phyloP scores from a whole-genome alignment of 2,888 invertebrate genomes.

The Thecophora atra region DNA sequence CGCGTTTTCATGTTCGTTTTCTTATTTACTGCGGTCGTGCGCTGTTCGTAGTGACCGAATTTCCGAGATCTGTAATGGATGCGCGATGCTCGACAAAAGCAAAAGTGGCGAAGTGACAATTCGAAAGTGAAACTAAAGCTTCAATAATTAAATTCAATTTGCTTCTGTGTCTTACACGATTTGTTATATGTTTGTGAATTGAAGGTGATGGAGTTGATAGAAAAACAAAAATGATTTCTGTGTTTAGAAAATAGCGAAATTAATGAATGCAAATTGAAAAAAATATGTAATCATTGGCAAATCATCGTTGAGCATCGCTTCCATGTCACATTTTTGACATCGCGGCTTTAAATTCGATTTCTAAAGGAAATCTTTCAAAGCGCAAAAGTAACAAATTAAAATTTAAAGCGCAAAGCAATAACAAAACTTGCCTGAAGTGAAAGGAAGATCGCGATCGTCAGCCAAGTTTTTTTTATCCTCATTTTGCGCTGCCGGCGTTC shows the following conservation, averaged over 20 bases:
- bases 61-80: not conserved
- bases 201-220: too few relatives aligned
- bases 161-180: too few relatives aligned
- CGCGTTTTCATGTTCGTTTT: slow-evolving; percentile 9
- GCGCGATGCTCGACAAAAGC: slow-evolving; percentile 3
- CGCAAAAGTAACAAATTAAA: not conserved
- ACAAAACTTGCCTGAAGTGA: slow-evolving; percentile 61
- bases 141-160: not conserved
- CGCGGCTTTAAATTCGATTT: not conserved
- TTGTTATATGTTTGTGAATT: too few relatives aligned
- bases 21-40: not conserved
- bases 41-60: not conserved
- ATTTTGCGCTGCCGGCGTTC: slow-evolving; percentile 47
- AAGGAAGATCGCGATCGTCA: slow-evolving; percentile 62
- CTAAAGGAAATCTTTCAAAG: not conserved
- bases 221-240: too few relatives aligned
- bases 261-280: not conserved
- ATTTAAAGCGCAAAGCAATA: too few relatives aligned
- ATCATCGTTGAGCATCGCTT: too few relatives aligned
- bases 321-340: slow-evolving; percentile 12
- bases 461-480: slow-evolving; percentile 60
- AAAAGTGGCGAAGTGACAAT: slow-evolving; percentile 22
- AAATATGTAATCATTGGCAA: too few relatives aligned
- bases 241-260: not conserved
- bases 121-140: slow-evolving; percentile 40